Conservation (phyloP, 1,140 invertebrate genomes). For the Drosophila saltans region DNA sequence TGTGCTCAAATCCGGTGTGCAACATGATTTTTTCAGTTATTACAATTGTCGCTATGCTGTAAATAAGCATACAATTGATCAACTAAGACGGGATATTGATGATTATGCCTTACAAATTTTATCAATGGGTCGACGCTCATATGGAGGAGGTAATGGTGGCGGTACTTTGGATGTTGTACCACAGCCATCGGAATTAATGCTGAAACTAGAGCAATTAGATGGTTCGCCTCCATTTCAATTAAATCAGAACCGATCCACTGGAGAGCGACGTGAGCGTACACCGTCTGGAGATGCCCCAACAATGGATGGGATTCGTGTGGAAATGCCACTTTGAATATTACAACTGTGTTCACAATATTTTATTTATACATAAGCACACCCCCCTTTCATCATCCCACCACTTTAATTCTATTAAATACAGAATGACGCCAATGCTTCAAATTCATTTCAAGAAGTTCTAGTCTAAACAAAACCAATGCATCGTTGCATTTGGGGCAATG, state of each 20-base stretch:
- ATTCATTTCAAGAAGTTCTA: neutral
- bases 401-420: neutral
- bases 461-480: neutral
- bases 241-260: slow-evolving; percentile 24
- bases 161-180: slow-evolving; percentile 17
- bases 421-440: slow-evolving; percentile 10
- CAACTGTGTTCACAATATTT: neutral
- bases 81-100: slow-evolving; percentile 62
- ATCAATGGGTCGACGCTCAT: slow-evolving; percentile 22
- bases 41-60: slow-evolving; percentile 47
- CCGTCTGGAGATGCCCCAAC: slow-evolving; percentile 57
- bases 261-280: slow-evolving; percentile 47
- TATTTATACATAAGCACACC: slow-evolving; percentile 13
- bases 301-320: slow-evolving; percentile 29
- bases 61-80: slow-evolving; percentile 47
- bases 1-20: slow-evolving; percentile 47
- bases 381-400: too few species aligned
- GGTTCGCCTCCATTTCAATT: slow-evolving; percentile 39
- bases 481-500: slow-evolving; percentile 39
- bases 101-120: slow-evolving; percentile 58
- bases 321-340: slow-evolving; percentile 2
- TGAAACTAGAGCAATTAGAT: slow-evolving; percentile 61
- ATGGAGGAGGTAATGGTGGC: neutral
- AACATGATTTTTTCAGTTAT: slow-evolving; percentile 50
- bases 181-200: slow-evolving; percentile 58